Percentiles rank a stretch among this genome's conserved stretches.
Conservation (phyloP, 2,888 invertebrate species). For the Eledona agricola region DNA sequence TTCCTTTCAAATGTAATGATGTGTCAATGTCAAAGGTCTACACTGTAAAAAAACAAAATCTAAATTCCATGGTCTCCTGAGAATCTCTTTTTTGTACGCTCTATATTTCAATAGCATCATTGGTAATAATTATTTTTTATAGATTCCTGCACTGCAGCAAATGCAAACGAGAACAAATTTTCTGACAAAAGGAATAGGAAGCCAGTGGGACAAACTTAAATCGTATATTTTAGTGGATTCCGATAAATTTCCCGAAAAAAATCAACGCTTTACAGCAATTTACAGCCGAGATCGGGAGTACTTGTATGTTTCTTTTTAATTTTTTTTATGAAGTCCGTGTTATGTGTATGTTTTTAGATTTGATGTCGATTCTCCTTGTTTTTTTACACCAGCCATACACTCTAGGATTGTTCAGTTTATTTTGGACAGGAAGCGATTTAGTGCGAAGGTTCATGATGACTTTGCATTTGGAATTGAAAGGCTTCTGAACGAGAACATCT, state of each 20-base stretch:
- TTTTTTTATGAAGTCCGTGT: constrained; percentile 12
- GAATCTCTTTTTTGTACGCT: too few relatives aligned
- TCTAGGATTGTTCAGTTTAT: constrained; percentile 93
- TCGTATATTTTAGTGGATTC: constrained; percentile 73
- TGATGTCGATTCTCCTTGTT: constrained; percentile 80
- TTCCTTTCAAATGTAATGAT: too few relatives aligned
- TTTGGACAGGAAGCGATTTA: constrained; percentile 85
- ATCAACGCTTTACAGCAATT: constrained; percentile 85
- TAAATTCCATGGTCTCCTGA: too few relatives aligned
- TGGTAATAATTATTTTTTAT: constrained; percentile 41
- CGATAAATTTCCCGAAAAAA: constrained; percentile 76
- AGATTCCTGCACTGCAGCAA: constrained; percentile 72
- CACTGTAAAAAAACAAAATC: too few relatives aligned
- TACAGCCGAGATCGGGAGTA: constrained; percentile 93
- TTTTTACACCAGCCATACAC: constrained; percentile 86
- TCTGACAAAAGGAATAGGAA: constrained; percentile 67
- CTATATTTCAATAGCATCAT: neutral
- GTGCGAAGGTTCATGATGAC: constrained; percentile 70
- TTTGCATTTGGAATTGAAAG: constrained; percentile 85
- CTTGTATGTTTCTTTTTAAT: constrained; percentile 71
- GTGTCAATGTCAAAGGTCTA: too few relatives aligned
- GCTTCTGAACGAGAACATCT: constrained; percentile 76
- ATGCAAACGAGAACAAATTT: constrained; percentile 70
- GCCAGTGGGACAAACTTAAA: constrained; percentile 68
- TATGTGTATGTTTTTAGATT: constrained; percentile 69